Evolutionary conservation across 2,113 vertebrate genomes (phyloP).

Genomic region (Ceratotherium simum): DNA sequence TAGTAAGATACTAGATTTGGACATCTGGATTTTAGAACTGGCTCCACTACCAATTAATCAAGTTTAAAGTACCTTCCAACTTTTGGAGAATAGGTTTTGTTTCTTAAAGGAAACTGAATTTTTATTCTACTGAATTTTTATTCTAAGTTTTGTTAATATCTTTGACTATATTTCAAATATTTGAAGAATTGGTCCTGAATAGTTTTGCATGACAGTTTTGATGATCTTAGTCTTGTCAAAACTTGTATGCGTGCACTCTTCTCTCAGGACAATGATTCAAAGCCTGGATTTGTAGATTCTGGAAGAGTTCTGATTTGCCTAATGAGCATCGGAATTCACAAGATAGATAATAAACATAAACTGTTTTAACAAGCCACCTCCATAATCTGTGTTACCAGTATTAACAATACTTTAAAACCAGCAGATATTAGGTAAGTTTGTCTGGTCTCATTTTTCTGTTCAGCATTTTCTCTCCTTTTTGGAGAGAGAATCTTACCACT

Average conservation of each 20-base stretch:
- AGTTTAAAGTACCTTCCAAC: neutral
- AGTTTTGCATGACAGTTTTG: neutral
- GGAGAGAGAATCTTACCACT: neutral
- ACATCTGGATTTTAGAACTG: neutral
- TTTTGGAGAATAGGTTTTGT: neutral
- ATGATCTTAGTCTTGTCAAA: neutral
- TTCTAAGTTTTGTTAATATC: neutral
- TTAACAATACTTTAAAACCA: neutral
- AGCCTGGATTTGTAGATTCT: neutral
- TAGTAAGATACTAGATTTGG: neutral
- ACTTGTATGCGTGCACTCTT: rapidly evolving
- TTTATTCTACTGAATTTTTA: neutral
- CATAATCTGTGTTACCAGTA: rapidly evolving
- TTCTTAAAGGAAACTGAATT: neutral
- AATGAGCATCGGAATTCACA: neutral
- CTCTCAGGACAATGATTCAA: neutral
- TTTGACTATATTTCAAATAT: neutral
- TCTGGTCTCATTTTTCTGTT: neutral
- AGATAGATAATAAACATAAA: neutral
- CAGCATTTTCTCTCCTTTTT: rapidly evolving
- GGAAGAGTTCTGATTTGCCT: neutral
- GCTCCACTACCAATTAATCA: neutral
- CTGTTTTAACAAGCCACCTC: rapidly evolving
- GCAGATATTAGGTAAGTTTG: rapidly evolving
- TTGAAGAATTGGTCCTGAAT: neutral